Evolutionary conservation across 2,888 invertebrate genomes (phyloP), one percentile per base, ranked within the genome.

Genomic region (Drosophila percnosoma): DNA sequence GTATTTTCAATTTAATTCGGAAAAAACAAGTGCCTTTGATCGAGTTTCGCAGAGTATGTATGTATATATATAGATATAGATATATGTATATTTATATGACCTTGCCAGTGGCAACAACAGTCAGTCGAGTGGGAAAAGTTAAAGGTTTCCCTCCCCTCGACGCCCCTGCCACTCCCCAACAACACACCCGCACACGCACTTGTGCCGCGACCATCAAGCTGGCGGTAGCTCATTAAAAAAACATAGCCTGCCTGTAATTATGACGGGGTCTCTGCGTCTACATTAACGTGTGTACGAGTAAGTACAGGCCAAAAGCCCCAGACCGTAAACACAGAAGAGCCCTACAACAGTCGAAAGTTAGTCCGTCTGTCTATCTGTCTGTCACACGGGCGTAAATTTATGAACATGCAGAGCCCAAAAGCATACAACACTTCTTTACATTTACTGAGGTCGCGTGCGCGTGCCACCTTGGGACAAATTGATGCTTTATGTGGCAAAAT

Each of bases 201-300:
- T 15, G 10, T 10, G n/a, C 59, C 31, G 11, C 49, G 42, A 34
- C 29, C 58, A 36, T n/a, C 53, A 60, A 67, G 62, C 75, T 69
- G 75, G 45, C 53, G 68, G 61, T 80, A 83, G 83, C 82, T 84
- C 83, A 86, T 84, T 84, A 84, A 76, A 86, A 81, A 84, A 81
- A 83, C 87, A 84, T 83, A 80, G 73, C 79, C 87, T 72, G 67
- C 72, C 82, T 64, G 78, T 78, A 78, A 79, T 84, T 86, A 84
- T 86, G 77, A 75, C 72, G 68, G 75, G 68, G 63, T 45, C 55
- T 65, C 48, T 18, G 65, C 51, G 57, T 53, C 63, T 52, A 62
- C 45, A 60, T 57, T 69, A 54, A 64, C 52, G 55, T 63, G 24
- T 38, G 59, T 31, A 49, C 49, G 51, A 27, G 38, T 55, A 49